Evolutionary conservation across 2,797 vertebrate species (phyloP), one percentile per base, ranked within the genome.

Genomic region (Brachyalestes nurse): DNA sequence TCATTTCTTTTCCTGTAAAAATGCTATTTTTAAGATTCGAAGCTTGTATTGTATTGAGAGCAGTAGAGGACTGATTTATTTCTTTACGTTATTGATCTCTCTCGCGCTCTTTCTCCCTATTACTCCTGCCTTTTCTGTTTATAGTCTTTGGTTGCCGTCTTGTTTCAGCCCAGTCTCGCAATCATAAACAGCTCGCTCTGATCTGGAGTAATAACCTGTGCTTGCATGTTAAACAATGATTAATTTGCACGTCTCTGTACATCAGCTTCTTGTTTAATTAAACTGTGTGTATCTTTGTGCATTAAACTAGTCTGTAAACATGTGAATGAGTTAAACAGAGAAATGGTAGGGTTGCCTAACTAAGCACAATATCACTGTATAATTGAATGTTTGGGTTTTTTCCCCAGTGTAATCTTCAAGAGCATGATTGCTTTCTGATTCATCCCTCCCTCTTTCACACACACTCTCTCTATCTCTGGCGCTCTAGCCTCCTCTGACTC

Each of bases 201-300:
- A 21, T 80, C 42, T 60, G 12, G 13, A 34, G 55, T 42, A 83
- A 83, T 83, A 80, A 77, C 62, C 74, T 45, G 71, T 81, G 70
- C 49, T 81, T 64, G 64, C 61, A 74, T 81, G 77, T 69, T 58
- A 55, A 40, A 57, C 78, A 79, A 66, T 73, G 61, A 4, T 40
- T 42, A 10, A 62, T 57, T 38, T 69, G 14, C 60, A 25, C 75
- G 23, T 60, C 60, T 83, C 67, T 83, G 75, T 80, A 75, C 55
- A 21, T 21, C 17, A 40, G 10, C 19, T 61, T 74, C n/a, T n/a
- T n/a, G 73, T 73, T 84, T 74, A 73, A 72, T 73, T 25, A 51
- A 77, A 40, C 13, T 65, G 49, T 74, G 53, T 76, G 53, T 66
- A 58, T 73, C 42, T 66, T 47, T 34, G 47, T 47, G 58, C n/a